phyloP scores from a whole-genome alignment of 2,797 vertebrate genomes.

The Cuniculus paca region DNA sequence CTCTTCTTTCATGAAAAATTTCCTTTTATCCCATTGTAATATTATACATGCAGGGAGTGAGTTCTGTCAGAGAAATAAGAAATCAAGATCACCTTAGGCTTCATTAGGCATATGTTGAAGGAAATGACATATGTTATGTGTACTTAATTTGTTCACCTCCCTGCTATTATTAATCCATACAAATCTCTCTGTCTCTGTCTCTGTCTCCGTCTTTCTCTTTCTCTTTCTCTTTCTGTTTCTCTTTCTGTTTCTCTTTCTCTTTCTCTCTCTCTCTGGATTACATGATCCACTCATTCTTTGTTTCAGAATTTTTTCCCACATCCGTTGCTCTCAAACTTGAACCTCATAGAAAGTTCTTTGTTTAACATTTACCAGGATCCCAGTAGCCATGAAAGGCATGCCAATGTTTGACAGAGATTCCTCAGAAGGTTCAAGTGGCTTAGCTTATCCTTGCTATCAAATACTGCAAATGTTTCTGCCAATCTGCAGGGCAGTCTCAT shows the following conservation, averaged over 20 bases:
- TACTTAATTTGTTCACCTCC: not conserved
- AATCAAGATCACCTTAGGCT: not conserved
- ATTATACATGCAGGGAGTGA: not conserved
- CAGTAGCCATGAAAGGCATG: not conserved
- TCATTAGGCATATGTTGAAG: not conserved
- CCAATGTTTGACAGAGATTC: not conserved
- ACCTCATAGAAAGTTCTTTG: not conserved
- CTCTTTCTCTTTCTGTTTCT: not conserved
- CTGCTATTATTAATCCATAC: not conserved
- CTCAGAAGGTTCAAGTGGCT: not conserved
- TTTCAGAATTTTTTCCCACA: not conserved
- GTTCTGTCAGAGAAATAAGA: not conserved
- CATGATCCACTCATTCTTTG: not conserved
- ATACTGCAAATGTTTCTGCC: rapidly evolving
- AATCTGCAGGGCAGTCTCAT: not conserved
- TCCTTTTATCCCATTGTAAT: not conserved
- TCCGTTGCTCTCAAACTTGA: not conserved
- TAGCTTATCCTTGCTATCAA: not conserved
- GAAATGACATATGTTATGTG: not conserved
- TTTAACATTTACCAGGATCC: not conserved
- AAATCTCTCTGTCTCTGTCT: not conserved
- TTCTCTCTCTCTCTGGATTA: not conserved
- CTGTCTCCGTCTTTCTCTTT: not conserved
- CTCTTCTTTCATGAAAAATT: not conserved
- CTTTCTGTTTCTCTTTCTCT: not conserved